These are phyloP conservation scores for Drosophila quadrilineata DNA, from an alignment of 1,140 invertebrate genomes.

Conservation along the genomic window DNA sequence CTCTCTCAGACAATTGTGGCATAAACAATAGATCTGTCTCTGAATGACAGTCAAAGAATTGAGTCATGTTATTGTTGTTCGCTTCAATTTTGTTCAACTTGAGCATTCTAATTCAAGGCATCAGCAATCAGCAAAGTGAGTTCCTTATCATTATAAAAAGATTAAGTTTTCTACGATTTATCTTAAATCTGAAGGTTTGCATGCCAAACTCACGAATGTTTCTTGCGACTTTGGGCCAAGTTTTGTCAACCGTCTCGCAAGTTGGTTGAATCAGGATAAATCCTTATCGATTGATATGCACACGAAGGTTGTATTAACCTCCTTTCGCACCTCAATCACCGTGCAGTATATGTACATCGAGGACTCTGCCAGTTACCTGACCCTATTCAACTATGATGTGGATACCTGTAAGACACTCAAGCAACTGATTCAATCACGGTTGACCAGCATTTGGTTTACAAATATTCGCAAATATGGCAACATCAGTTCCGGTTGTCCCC, in stretches of 20 bases:
- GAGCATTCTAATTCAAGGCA: background rate
- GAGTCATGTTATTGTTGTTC: conserved; percentile 11
- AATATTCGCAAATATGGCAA: conserved; percentile 60
- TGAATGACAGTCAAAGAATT: background rate
- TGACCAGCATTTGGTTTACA: conserved; percentile 47
- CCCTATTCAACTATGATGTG: conserved; percentile 52
- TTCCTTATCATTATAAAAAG: too few relatives aligned
- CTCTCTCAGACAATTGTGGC: too few relatives aligned
- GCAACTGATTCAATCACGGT: conserved; percentile 25
- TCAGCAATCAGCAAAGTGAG: background rate
- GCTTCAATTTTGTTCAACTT: background rate
- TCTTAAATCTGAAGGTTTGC: too few relatives aligned
- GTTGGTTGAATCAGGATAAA: conserved; percentile 27
- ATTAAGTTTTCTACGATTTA: too few relatives aligned
- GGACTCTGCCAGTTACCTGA: conserved; percentile 25
- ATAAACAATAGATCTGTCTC: background rate
- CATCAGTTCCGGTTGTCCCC: conserved; percentile 41
- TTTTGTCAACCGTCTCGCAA: background rate
- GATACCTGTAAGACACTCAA: conserved; percentile 49
- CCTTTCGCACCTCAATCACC: conserved; percentile 29
- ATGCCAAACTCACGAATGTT: too few relatives aligned
- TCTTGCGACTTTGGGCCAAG: too few relatives aligned
- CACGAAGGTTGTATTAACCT: conserved; percentile 15
- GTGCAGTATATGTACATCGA: conserved; percentile 32
- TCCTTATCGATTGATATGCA: conserved; percentile 37